Conservation (phyloP, 2,888 invertebrate genomes). For the Quadroppia sp. region DNA sequence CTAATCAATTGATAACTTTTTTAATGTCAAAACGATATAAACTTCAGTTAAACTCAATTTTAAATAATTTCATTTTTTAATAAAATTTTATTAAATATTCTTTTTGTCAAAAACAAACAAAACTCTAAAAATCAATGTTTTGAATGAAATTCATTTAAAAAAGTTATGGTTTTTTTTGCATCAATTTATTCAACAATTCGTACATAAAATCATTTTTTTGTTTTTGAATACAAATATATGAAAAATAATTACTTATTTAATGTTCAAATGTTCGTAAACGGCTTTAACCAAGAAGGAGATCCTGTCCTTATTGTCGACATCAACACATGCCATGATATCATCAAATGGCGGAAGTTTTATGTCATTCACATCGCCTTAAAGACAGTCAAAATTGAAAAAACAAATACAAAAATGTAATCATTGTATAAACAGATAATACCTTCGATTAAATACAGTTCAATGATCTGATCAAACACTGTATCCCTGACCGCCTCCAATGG, state of each 20-base stretch:
- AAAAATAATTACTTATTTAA: background rate
- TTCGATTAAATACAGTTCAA: slow-evolving; percentile 60
- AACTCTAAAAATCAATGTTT: too few species aligned
- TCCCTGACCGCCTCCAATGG: slow-evolving; percentile 65
- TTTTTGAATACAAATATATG: background rate
- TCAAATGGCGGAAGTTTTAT: background rate
- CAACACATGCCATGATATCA: background rate
- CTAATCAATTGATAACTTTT: too few species aligned
- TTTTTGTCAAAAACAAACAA: too few species aligned
- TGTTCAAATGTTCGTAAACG: slow-evolving; percentile 13
- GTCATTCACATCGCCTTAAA: slow-evolving; percentile 1
- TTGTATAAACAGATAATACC: slow-evolving; percentile 48
- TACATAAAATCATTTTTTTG: too few species aligned
- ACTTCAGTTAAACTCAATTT: too few species aligned
- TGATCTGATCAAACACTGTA: slow-evolving; percentile 72
- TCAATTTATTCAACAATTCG: too few species aligned
- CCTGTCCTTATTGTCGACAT: slow-evolving; percentile 10
- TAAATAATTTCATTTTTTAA: too few species aligned
- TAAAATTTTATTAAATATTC: too few species aligned
- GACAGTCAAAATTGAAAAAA: background rate
- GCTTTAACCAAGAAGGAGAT: background rate
- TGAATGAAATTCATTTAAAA: too few species aligned
- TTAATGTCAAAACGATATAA: too few species aligned
- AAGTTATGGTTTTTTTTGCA: too few species aligned
- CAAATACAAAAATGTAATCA: background rate